Evolutionary conservation across 1,140 invertebrate genomes (phyloP).

Genomic region (Bradysia coprophila): DNA sequence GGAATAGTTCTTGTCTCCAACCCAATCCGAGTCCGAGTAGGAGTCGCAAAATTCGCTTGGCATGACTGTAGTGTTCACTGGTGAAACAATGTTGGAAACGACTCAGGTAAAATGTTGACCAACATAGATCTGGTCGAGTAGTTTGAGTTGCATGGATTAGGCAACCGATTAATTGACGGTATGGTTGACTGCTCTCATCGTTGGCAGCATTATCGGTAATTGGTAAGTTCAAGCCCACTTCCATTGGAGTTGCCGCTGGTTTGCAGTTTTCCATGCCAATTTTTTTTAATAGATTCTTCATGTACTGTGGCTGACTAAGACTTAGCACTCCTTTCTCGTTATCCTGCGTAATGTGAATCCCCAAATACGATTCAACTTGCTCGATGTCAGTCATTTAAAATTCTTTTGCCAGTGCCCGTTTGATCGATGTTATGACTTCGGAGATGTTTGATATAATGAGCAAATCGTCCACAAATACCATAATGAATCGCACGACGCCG

Average conservation of each 20-base stretch:
- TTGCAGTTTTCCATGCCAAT: slow-evolving; percentile 1
- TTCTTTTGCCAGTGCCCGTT: background rate
- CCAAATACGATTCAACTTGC: slow-evolving; percentile 7
- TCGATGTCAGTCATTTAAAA: slow-evolving; percentile 18
- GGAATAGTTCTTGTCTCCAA: slow-evolving; percentile 6
- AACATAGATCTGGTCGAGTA: no score
- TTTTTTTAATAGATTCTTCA: background rate
- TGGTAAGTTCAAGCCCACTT: slow-evolving; percentile 5
- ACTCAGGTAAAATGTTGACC: slow-evolving; percentile 6
- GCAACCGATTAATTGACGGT: slow-evolving; percentile 6
- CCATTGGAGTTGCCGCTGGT: slow-evolving; percentile 3
- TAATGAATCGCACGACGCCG: slow-evolving; percentile 5
- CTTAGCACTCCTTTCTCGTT: slow-evolving; percentile 5
- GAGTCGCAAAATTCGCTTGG: background rate
- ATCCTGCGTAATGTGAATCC: slow-evolving; percentile 16
- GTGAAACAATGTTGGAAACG: slow-evolving; percentile 3
- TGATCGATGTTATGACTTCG: background rate
- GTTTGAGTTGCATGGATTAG: no score
- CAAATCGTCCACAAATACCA: slow-evolving; percentile 10
- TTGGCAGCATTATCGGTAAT: slow-evolving; percentile 1
- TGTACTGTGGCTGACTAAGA: slow-evolving; percentile 3
- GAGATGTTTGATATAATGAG: slow-evolving; percentile 6
- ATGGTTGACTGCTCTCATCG: slow-evolving; percentile 2
- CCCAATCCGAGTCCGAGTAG: slow-evolving; percentile 10
- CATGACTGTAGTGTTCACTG: background rate